A percentile compares a stretch with the other conserved stretches of the same genome.
Evolutionary conservation across 37 sponge, comb jelly and placozoan genomes (phyloP).

Genomic region (Aplysina aerophoba): DNA sequence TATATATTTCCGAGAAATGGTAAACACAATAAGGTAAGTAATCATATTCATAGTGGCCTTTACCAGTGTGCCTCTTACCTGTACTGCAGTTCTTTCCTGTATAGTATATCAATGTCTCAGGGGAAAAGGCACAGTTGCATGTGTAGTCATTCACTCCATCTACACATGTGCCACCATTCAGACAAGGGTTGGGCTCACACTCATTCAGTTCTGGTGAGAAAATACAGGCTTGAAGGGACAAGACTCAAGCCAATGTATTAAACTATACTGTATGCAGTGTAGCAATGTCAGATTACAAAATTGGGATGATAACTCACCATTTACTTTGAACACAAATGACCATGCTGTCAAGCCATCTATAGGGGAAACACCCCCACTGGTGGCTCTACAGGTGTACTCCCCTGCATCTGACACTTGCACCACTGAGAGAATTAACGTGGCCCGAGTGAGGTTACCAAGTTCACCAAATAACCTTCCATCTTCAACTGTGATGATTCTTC

Average conservation of each 20-base stretch:
- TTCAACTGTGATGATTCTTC: not conserved
- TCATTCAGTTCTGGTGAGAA: not conserved
- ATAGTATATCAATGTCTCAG: not conserved
- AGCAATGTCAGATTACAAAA: too few species aligned
- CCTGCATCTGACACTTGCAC: constrained; percentile 18
- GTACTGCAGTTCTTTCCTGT: constrained; percentile 4
- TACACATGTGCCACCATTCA: constrained; percentile 12
- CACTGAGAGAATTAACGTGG: not conserved
- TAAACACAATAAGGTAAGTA: too few species aligned
- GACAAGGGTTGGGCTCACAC: constrained; percentile 16
- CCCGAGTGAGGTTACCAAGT: not conserved
- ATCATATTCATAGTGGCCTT: too few species aligned
- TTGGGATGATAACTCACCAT: not conserved
- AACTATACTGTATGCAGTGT: not conserved
- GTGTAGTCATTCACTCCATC: constrained; percentile 12
- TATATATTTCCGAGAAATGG: too few species aligned
- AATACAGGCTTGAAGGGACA: not conserved
- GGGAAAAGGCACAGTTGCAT: not conserved
- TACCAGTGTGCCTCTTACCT: not conserved
- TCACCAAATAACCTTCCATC: too few species aligned
- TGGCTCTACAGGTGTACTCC: constrained; percentile 15
- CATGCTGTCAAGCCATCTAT: not conserved
- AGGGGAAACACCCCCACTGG: constrained; percentile 21
- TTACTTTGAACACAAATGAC: not conserved
- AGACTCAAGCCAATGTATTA: not conserved